Evolutionary conservation across 2,888 invertebrate genomes (phyloP).

Genomic region (Sminthurides aquaticus): DNA sequence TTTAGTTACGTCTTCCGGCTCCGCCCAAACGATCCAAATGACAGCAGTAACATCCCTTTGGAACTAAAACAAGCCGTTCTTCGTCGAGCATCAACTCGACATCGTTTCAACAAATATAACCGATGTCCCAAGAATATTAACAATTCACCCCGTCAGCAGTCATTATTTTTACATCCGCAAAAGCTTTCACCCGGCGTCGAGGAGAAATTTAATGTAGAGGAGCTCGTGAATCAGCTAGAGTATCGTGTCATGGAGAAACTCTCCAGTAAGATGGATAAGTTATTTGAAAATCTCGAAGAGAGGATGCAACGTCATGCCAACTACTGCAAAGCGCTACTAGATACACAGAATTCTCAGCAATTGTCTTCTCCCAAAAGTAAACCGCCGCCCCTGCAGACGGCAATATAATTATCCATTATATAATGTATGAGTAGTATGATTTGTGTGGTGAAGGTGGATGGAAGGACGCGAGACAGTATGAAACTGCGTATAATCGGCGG

Average conservation of each 20-base stretch:
- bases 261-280: neutral
- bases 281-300: slow-evolving; percentile 4
- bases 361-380: neutral
- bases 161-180: neutral
- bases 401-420: too few species aligned
- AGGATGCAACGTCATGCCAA: neutral
- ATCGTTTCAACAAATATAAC: slow-evolving; percentile 32
- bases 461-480: too few species aligned
- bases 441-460: too few species aligned
- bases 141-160: neutral
- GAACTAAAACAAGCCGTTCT: slow-evolving; percentile 34
- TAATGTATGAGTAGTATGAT: too few species aligned
- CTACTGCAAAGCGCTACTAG: neutral
- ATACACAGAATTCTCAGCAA: slow-evolving; percentile 4
- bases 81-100: slow-evolving; percentile 31
- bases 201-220: neutral
- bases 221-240: neutral
- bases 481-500: too few species aligned
- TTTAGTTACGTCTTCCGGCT: slow-evolving; percentile 31
- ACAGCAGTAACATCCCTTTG: slow-evolving; percentile 31
- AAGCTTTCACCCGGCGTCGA: neutral
- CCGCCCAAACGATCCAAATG: slow-evolving; percentile 40
- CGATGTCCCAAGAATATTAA: slow-evolving; percentile 31
- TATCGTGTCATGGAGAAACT: neutral
- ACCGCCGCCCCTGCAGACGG: neutral